These are phyloP conservation scores for Glaucidium brasilianum DNA, from an alignment of 2,113 vertebrate species.

Conservation along the genomic window DNA sequence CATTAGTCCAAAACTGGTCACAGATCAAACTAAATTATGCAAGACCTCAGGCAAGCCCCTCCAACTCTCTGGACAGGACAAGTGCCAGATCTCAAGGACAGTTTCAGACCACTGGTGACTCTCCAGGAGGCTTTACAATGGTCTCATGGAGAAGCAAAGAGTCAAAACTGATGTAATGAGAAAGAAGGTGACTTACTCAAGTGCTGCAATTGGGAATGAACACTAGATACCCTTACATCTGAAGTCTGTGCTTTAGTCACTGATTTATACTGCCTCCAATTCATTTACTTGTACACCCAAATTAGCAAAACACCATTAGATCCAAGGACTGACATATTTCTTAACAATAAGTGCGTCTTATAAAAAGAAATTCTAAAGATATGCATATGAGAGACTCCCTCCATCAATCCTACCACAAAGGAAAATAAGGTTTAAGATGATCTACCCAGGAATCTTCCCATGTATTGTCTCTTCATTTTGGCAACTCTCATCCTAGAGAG, in stretches of 20 bases:
- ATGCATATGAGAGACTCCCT: rapidly evolving
- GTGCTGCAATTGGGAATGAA: neutral
- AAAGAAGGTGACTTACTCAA: neutral
- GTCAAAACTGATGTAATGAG: neutral
- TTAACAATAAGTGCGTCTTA: neutral
- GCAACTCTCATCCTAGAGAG: neutral
- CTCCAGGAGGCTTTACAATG: neutral
- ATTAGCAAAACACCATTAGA: neutral
- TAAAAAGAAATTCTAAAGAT: neutral
- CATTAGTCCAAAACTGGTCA: neutral
- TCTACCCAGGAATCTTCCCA: neutral
- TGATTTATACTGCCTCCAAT: neutral
- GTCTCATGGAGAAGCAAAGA: neutral
- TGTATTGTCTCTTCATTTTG: neutral
- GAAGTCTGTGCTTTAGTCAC: neutral
- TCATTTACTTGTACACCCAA: neutral
- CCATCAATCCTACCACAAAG: neutral
- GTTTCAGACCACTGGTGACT: neutral
- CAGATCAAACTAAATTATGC: neutral
- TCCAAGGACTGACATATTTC: neutral
- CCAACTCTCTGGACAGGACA: neutral
- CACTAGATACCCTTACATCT: neutral
- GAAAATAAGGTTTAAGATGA: neutral
- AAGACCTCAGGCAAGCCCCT: neutral
- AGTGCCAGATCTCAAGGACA: neutral